Percentiles rank a stretch among this genome's conserved stretches.
Conservation (phyloP, 2,797 vertebrate species). For the Gallirallus australis region DNA sequence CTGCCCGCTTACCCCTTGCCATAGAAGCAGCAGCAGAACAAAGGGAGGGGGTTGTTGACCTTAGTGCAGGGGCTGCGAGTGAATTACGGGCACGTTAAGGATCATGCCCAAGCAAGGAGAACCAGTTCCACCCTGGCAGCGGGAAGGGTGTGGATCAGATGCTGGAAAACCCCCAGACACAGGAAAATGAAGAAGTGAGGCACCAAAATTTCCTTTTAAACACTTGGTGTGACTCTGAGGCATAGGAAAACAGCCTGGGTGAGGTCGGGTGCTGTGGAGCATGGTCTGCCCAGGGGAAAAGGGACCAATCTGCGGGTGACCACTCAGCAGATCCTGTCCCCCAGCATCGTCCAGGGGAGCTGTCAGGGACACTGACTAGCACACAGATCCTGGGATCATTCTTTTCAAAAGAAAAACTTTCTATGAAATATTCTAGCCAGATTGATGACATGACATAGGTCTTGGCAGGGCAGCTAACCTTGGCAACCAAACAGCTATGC, state of each 20-base stretch:
- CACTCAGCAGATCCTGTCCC: not conserved
- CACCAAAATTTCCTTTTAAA: not conserved
- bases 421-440: not conserved
- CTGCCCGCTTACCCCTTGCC: not conserved
- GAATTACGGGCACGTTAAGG: not conserved
- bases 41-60: not conserved
- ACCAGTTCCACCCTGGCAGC: not conserved
- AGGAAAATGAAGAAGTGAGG: conserved; percentile 9
- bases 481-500: not conserved
- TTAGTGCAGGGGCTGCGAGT: not conserved
- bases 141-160: not conserved
- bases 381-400: not conserved
- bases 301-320: not conserved
- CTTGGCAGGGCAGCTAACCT: not conserved
- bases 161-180: conserved; percentile 39
- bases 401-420: not conserved
- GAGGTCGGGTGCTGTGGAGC: not conserved
- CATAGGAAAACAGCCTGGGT: not conserved
- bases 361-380: not conserved
- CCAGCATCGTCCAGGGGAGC: not conserved
- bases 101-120: not conserved
- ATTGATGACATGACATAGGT: not conserved
- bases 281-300: not conserved
- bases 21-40: not conserved
- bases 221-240: not conserved